Evolutionary conservation across 2,113 vertebrate genomes (phyloP), one percentile per base, ranked within the genome.

Genomic region (Cynocephalus volans): DNA sequence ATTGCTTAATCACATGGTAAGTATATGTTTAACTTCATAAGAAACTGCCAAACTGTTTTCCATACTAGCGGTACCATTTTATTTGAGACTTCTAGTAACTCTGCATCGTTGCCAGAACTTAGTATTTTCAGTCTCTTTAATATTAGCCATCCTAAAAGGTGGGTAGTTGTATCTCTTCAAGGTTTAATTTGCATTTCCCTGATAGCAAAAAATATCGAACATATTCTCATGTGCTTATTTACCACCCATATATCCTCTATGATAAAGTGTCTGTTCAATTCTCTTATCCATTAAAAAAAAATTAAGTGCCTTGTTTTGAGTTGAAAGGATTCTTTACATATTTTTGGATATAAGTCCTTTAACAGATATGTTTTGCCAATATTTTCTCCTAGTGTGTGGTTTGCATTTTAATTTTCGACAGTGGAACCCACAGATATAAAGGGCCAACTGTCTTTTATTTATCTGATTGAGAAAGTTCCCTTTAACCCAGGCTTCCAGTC

Each of bases 141-240:
- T 67, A 69, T 84, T 48, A 77, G 17, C 3, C 18, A 28, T 83
- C 90, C 26, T 65, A 77, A 45, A n/a, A 84, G 50, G 24, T 69
- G 23, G 36, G 8, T 24, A 82, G 70, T 67, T 31, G 36, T 58
- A 83, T 58, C 28, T 67, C 21, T 75, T 75, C 21, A 75, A 89
- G 50, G 23, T 84, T 90, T 84, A 67, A 84, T 90, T 76, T 76
- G 13, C 31, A 90, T 83, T 83, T 83, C 33, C 73, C 9, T 84
- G 48, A 65, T 64, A n/a, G 48, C 28, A 15, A 75, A 80, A 70
- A 69, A 41, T 65, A 64, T 1, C 1, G n/a, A 64, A 76, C 26
- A 75, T n/a, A 76, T 75, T 83, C 67, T 94, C 28, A 94, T 58
- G 36, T 65, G 13, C 28, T 84, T 90, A 56, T 95, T 67, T 76